Evolutionary conservation across 2,888 invertebrate species (phyloP), one percentile per base, ranked within the genome.

Genomic region (Acleris literana): DNA sequence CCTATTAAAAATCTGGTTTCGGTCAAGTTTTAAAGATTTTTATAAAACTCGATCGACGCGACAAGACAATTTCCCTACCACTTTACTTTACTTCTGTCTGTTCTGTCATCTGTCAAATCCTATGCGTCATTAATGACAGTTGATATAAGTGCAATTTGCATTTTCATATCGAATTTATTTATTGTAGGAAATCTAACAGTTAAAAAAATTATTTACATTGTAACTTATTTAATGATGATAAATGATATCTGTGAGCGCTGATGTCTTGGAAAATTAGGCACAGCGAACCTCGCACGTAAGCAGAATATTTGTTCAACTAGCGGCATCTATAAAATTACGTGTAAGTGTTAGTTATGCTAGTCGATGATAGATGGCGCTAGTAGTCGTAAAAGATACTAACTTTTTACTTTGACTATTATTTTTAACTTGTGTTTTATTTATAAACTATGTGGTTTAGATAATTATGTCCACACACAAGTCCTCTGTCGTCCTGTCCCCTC

Each of bases 1-100:
- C 66, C 69, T 72, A 73, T 64, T 73, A 70, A 69, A 70, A 56
- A 73, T 71, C 75, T 72, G 73, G 75, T 75, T 78, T 75, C 74
- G 64, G 62, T 64, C 58, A 72, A 69, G 73, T 75, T 76, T 74
- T 72, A 53, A 56, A 48, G 52, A 52, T 53, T 65, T 66, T 62
- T n/a, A 18, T 39, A 29, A 20, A 57, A 62, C 61, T 22, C 9
- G 18, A 39, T 62, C 51, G 46, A 62, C 20, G 17, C 44, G 33
- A 61, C 43, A 43, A 51, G 49, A 53, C 9, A 16, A 18, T 16
- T 29, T 48, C 39, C 13, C 1, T 53, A 46, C n/a, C 17, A 17
- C 46, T 17, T 46, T 17, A 1, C 54, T 54, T 20, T 9, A 0
- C 9, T 33, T 54, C 29, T 11, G 6, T 7, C 7, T 0, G 11